Base-by-base conservation (phyloP, 2,888 invertebrate genomes). In the Zootermopsis nevadensis region DNA sequence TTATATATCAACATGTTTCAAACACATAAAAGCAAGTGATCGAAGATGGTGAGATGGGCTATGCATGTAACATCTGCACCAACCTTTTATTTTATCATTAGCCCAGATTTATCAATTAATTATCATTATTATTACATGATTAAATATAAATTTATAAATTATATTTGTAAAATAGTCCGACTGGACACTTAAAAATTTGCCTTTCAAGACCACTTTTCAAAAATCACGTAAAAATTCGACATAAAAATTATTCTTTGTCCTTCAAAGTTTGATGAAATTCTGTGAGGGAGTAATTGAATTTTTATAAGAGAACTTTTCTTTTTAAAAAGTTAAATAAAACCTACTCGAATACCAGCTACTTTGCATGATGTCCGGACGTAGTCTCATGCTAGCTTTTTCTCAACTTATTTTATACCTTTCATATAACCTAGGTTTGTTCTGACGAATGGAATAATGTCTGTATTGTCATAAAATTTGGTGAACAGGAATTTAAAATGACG, bases 301-400 rank as follows among this genome's bases (percentile, higher is more conserved):
- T 33, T 31, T 33, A 69, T 69, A 19, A 27, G 3, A 69, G 12
- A 33, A 33, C 69, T 15, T 33, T 27, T 69, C 19, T 10, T 33
- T 69, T 10, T 22, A 33, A 69, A 33, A 69, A 69, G 31, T 69
- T 69, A 33, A 69, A 69, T 8, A 69, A 69, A 33, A 69, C 33
- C n/a, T n/a, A n/a, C n/a, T 30, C 31, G 19, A 30, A 31, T 6
- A 1, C n/a, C n/a, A n/a, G n/a, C n/a, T 31, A 69, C 6, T 31
- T 69, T 69, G 67, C 67, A 69, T 33, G 33, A 22, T 12, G 10
- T 31, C 22, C 12, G n/a, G 22, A 31, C 15, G 15, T 69, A 33
- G 69, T 1, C 67, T n/a, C n/a, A n/a, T n/a, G n/a, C n/a, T n/a
- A n/a, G n/a, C 22, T 69, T 33, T 19, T 30, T 24, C 33, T 69